phyloP scores from a whole-genome alignment of 2,797 vertebrate genomes.

The Amazona finschi region DNA sequence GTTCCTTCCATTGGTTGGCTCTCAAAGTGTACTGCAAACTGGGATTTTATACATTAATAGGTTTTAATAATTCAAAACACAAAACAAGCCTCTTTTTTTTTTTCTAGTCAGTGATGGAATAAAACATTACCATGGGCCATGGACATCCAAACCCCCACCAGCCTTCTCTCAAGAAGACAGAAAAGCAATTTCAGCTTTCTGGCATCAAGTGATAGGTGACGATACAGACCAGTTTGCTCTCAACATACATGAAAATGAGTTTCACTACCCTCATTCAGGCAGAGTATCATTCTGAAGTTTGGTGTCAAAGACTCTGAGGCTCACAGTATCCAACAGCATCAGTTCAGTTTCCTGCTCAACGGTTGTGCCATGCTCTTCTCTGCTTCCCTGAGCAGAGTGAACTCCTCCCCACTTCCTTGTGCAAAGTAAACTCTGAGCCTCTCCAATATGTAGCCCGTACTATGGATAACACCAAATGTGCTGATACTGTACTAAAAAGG shows the following conservation, averaged over 20 bases:
- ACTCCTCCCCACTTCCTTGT: neutral
- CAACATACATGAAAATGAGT: neutral
- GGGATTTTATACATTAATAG: neutral
- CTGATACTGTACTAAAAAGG: neutral
- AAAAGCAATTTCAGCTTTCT: neutral
- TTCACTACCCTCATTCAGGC: neutral
- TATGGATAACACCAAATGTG: neutral
- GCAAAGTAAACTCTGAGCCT: neutral
- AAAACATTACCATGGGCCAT: neutral
- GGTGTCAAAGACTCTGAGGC: neutral
- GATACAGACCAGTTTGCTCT: fast-evolving
- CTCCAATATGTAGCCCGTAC: neutral
- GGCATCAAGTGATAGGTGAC: neutral
- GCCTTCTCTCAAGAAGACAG: neutral
- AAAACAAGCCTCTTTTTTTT: neutral
- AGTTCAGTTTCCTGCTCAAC: neutral
- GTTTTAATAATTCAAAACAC: neutral
- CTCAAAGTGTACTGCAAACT: neutral
- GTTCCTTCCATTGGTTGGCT: neutral
- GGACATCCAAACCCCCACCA: neutral
- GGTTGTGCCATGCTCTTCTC: neutral
- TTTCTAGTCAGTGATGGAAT: neutral
- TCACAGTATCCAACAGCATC: neutral
- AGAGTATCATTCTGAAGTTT: neutral
- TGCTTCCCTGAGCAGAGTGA: fast-evolving